Evolutionary conservation across 2,888 invertebrate genomes (phyloP), one percentile per base, ranked within the genome.

Genomic region (Lumbricus terrestris): DNA sequence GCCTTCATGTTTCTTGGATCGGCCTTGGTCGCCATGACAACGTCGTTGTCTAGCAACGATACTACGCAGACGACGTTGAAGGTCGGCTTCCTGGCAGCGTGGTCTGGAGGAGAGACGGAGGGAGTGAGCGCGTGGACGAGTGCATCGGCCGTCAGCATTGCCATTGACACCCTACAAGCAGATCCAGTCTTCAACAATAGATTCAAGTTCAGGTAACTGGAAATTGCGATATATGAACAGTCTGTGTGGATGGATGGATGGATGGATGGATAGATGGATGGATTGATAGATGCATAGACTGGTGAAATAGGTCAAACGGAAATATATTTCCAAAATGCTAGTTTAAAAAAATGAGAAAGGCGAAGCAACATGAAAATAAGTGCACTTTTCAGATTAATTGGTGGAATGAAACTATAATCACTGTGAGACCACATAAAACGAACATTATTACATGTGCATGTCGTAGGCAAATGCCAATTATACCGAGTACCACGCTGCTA

Each of bases 81-180:
- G 89, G 89, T 92, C 47, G 92, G 92, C 1, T 92, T 92, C n/a
- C 90, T 92, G 89, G 91, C 91, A 23, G 92, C 92, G 11, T 92
- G 92, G 92, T 91, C 88, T 23, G 89, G 89, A n/a, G 89, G n/a
- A 20, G 82, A 91, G 20, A 90, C 89, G 34, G 91, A 92, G 4
- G 92, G 91, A 35, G 91, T 92, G 90, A 91, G 91, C 35, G 92
- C 91, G 8, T 89, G 91, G 34, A 92, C 92, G 34, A 92, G 92
- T 85, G 92, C 92, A 29, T 91, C 91, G 35, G 92, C 92, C 88
- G 91, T 92, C 69, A 88, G 90, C 88, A 69, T 92, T 35, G 92
- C 92, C 38, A 90, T 92, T 2, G 92, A 92, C 29, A 37, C 33
- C 33, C 85, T 92, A 35, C 82, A 91, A n/a, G 34, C 42, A 6